Evolutionary conservation across 2,888 invertebrate species (phyloP), one percentile per base, ranked within the genome.

Genomic region (Eilema griseolum): DNA sequence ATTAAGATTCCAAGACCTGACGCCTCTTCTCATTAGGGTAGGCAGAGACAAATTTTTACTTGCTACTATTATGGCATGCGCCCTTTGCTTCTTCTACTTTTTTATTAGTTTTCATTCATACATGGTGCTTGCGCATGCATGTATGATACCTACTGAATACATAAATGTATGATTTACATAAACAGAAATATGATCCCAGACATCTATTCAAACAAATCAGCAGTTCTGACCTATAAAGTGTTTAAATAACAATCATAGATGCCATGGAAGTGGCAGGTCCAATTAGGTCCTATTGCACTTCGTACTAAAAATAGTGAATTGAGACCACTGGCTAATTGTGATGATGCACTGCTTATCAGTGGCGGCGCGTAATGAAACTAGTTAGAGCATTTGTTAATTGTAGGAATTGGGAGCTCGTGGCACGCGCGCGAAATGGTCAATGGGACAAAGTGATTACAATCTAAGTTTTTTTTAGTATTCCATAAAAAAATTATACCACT

Each of bases 271-370:
- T 68, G 66, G 73, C 64, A 67, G 41, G 61, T 7, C 66, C 72
- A 82, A 82, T 84, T 82, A 78, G 57, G 74, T 79, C n/a, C 67
- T 71, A 78, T 78, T 84, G 80, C 83, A 81, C 64, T 77, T 74
- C 60, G 65, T 61, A 78, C 81, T 81, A 85, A 80, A 80, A 76
- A 85, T 81, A 85, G 77, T 66, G 61, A 72, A 79, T 78, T 76
- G 77, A 83, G 83, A 70, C 59, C 74, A 74, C 70, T 33, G 59
- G 46, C 60, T 59, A 71, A 73, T 76, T 75, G 75, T 77, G 76
- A 75, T 67, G 79, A 79, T 85, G 85, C 86, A 82, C 72, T 78
- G 75, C 77, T 83, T 80, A 84, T 82, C 75, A 79, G 73, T 78
- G 70, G 72, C 16, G 41, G 3, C n/a, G 20, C n/a, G 52, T 72